Percentiles rank a stretch among this genome's conserved stretches.
Conservation (phyloP, 1,140 invertebrate genomes). For the Trichoplusia ni region DNA sequence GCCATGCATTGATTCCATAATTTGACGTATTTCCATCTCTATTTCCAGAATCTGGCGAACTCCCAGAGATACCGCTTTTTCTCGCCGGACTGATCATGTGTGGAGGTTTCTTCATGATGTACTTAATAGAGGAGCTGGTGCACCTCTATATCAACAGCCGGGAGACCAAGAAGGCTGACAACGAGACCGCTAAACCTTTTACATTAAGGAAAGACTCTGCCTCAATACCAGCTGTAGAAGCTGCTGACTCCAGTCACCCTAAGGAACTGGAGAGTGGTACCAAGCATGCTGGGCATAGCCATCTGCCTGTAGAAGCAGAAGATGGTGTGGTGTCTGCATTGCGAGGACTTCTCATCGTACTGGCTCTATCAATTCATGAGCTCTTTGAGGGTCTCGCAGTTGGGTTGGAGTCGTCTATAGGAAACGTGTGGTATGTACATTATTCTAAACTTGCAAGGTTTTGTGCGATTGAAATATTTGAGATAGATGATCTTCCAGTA, state of each 20-base stretch:
- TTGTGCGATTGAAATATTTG: neutral
- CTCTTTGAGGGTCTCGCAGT: slow-evolving; percentile 96
- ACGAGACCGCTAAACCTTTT: slow-evolving; percentile 70
- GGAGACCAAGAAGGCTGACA: slow-evolving; percentile 67
- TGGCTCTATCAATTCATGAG: slow-evolving; percentile 95
- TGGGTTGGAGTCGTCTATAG: slow-evolving; percentile 87
- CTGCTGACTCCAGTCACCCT: neutral
- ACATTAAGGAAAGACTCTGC: slow-evolving; percentile 58
- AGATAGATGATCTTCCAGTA: too few relatives aligned
- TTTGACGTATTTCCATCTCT: slow-evolving; percentile 33
- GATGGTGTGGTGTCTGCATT: slow-evolving; percentile 86
- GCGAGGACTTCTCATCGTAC: slow-evolving; percentile 89
- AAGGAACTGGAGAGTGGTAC: slow-evolving; percentile 61
- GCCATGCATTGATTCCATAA: too few relatives aligned
- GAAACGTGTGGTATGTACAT: slow-evolving; percentile 86
- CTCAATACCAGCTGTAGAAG: slow-evolving; percentile 28
- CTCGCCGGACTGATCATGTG: slow-evolving; percentile 88
- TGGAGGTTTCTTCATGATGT: slow-evolving; percentile 92
- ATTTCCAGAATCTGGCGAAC: slow-evolving; percentile 61
- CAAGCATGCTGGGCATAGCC: slow-evolving; percentile 77
- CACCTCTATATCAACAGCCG: slow-evolving; percentile 85
- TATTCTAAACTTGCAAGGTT: neutral
- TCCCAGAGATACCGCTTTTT: slow-evolving; percentile 83
- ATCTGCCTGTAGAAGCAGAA: slow-evolving; percentile 66
- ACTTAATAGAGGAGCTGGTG: slow-evolving; percentile 91